Evolutionary conservation across 1,140 invertebrate species (phyloP), one percentile per base, ranked within the genome.

Genomic region (Nasonia giraulti): DNA sequence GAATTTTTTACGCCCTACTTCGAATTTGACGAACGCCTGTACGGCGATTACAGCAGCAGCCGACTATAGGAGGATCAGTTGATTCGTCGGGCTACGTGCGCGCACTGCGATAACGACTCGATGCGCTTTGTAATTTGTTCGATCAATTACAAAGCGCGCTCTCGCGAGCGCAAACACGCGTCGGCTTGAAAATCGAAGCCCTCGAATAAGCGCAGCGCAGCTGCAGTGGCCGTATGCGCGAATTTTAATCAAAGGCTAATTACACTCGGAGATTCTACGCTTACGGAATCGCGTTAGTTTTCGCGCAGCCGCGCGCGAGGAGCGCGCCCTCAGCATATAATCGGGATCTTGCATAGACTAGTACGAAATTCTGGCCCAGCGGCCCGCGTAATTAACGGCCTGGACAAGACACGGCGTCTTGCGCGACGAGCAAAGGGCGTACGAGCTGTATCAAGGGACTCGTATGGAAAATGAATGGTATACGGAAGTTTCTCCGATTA

Each of bases 161-260:
- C 40, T 3, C 17, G 55, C 55, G 55, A 6, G 55, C 55, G 17
- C 50, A 20, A 55, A 55, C 17, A 20, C 50, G 50, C 50, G 12
- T 55, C 14, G 2, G 50, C 17, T 14, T 14, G 50, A 55, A 20
- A 55, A 55, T 55, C 50, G 50, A 62, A n/a, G 3, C 55, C 55
- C 55, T 62, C 20, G 55, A 62, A n/a, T n/a, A 20, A 20, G 14
- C 55, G 55, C 7, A 11, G 6, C 40, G 7, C 8, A 37, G 40
- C 27, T 27, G 27, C 40, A 8, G 8, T 7, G 40, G 8, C 7
- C 1, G 6, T 44, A 62, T 20, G 6, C 17, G 55, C 14, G 55
- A 20, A 62, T 62, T 62, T 62, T 62, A 62, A 62, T 62, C 55
- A 62, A 62, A 62, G 55, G 55, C 55, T 62, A 62, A 62, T 62